These are phyloP conservation scores for Orussus abietinus DNA, from an alignment of 1,140 invertebrate species.

Conservation along the genomic window DNA sequence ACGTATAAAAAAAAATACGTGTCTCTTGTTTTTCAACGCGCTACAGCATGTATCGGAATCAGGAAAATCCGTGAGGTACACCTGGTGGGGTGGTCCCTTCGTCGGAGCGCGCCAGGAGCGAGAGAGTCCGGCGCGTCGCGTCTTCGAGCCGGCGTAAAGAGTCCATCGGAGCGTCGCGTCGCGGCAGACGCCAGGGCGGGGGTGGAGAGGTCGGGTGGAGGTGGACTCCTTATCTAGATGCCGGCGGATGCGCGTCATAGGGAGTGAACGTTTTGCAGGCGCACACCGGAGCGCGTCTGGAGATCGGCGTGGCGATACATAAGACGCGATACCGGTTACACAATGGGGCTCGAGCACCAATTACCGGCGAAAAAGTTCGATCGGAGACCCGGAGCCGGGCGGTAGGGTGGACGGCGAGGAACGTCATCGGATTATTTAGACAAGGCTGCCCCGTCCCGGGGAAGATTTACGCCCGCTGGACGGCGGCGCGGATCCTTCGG, in stretches of 20 bases:
- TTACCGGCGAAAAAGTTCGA: conserved; percentile 28
- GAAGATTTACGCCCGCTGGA: conserved; percentile 11
- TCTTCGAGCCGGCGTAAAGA: too few relatives aligned
- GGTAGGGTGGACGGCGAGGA: conserved; percentile 23
- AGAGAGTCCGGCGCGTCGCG: too few relatives aligned
- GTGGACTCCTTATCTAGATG: conserved; percentile 31
- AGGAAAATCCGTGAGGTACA: too few relatives aligned
- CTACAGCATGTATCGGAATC: too few relatives aligned
- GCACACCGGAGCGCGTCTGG: conserved; percentile 30
- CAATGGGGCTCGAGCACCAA: conserved; percentile 37
- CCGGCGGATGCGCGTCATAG: conserved; percentile 29
- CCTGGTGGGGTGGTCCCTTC: too few relatives aligned
- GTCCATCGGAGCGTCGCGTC: too few relatives aligned
- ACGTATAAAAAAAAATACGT: too few relatives aligned
- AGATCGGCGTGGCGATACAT: conserved; percentile 31
- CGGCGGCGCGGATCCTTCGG: conserved; percentile 24
- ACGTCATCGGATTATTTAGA: conserved; percentile 26
- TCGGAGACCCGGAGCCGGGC: conserved; percentile 23
- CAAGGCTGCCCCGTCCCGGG: too few relatives aligned
- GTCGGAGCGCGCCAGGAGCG: too few relatives aligned
- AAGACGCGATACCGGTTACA: conserved; percentile 33
- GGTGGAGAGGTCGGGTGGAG: too few relatives aligned
- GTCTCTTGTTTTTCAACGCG: too few relatives aligned
- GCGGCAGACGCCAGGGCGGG: too few relatives aligned
- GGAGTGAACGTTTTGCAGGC: conserved; percentile 25